A percentile compares a stretch with the other conserved stretches of the same genome.
Evolutionary conservation across 2,888 invertebrate genomes (phyloP).

Genomic region (Aphidius colemani): DNA sequence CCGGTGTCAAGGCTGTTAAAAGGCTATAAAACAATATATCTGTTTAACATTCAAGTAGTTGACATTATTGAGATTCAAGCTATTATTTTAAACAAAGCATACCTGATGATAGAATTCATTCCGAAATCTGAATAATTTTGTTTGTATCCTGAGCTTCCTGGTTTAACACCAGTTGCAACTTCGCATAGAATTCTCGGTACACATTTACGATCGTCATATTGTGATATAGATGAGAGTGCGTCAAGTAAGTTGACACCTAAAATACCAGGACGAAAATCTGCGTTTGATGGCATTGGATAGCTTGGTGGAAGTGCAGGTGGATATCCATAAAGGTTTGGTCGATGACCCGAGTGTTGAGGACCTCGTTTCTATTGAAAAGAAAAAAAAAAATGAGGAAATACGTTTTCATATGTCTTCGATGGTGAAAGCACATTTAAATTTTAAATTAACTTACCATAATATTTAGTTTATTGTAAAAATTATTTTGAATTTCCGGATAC

Average conservation of each 20-base stretch:
- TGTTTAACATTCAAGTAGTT: slow-evolving; percentile 6
- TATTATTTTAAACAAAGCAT: slow-evolving; percentile 46
- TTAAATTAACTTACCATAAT: slow-evolving; percentile 4
- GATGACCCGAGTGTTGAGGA: slow-evolving; percentile 16
- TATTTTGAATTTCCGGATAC: neutral
- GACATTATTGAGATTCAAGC: slow-evolving; percentile 1
- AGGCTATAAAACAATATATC: slow-evolving; percentile 59
- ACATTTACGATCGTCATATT: slow-evolving; percentile 79
- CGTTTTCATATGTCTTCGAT: slow-evolving; percentile 1
- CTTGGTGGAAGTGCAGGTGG: slow-evolving; percentile 27
- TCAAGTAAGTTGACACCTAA: slow-evolving; percentile 48
- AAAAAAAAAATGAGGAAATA: neutral
- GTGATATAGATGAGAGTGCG: slow-evolving; percentile 67
- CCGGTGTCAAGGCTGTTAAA: slow-evolving; percentile 63
- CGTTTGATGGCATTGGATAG: slow-evolving; percentile 19
- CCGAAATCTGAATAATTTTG: slow-evolving; percentile 40
- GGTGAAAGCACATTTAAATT: neutral
- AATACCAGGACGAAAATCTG: slow-evolving; percentile 26
- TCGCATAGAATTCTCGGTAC: slow-evolving; percentile 81
- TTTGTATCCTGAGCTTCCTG: slow-evolving; percentile 39
- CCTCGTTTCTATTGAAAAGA: slow-evolving; percentile 27
- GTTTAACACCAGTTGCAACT: slow-evolving; percentile 63
- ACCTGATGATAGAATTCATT: slow-evolving; percentile 65
- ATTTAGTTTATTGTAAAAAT: neutral
- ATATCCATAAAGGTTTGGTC: slow-evolving; percentile 29